Conservation (phyloP, 2,113 vertebrate genomes). For the Zapornia atra region DNA sequence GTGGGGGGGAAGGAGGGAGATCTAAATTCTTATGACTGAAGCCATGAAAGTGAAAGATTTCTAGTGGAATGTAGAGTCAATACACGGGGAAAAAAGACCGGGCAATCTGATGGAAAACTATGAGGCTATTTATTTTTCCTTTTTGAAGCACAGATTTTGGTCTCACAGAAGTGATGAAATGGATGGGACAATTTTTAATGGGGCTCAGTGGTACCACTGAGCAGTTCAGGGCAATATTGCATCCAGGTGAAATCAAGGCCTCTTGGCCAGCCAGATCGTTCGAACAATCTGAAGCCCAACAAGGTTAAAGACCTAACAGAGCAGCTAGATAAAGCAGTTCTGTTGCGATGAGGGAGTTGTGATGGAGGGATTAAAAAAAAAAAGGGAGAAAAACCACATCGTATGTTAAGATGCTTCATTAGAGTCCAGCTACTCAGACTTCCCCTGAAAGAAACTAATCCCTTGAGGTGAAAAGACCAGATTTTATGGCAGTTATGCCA, state of each 20-base stretch:
- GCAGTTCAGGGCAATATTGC: not conserved
- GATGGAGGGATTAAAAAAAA: not conserved
- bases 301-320: not conserved
- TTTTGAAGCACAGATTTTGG: not conserved
- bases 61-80: not conserved
- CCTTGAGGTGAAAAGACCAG: not conserved
- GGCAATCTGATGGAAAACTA: not conserved
- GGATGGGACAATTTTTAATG: not conserved
- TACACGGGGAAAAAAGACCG: not conserved
- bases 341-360: not conserved
- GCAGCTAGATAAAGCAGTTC: not conserved
- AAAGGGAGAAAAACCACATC: not conserved
- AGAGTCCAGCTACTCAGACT: conserved; percentile 1
- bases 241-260: not conserved
- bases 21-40: conserved; percentile 1
- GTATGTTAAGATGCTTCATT: not conserved
- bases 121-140: no score
- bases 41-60: not conserved
- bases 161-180: not conserved
- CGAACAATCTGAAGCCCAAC: not conserved
- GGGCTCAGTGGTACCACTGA: not conserved
- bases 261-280: not conserved
- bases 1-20: not conserved
- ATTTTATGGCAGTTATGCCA: not conserved
- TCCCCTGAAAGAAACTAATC: conserved; percentile 13